Evolutionary conservation across 2,113 vertebrate genomes (phyloP), one percentile per base, ranked within the genome.

Genomic region (Daphoenositta chrysoptera): DNA sequence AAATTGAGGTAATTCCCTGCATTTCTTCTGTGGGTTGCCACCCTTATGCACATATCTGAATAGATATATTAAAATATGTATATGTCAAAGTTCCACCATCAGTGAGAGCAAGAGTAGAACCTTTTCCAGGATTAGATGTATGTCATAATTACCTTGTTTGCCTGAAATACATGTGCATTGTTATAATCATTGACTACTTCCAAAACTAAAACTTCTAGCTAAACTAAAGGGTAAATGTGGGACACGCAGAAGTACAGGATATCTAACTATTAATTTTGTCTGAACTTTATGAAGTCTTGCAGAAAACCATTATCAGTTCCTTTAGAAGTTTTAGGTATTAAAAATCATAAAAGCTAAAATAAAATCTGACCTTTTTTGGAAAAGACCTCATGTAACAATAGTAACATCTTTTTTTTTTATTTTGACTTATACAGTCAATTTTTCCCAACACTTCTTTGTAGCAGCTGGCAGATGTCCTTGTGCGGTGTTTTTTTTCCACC

Each of bases 281-380:
- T 58, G 4, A 83, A 80, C 68, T 93, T 93, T 48, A 84, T 61
- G 48, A 88, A 80, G 39, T 54, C 33, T 77, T 92, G 33, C 66
- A 69, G 23, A 85, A 85, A 86, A 57, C 18, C 7, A 30, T 83
- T 90, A 63, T 70, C 45, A 82, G 28, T 69, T 82, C 40, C 44
- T 91, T 45, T 45, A 76, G 51, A 83, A 57, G 26, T 28, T 84
- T 90, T 76, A 61, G 7, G 5, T 39, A 58, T 79, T 93, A 90
- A 35, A 15, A 69, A 35, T 18, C 39, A 66, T 85, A 80, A 83
- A 87, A 90, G 6, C 7, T 61, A 45, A 85, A 89, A 57, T 83
- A 91, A 95, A 95, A 83, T 31, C 24, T 83, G 54, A 76, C 27
- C 20, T 45, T 89, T 94, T 58, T 56, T 40, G 42, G 23, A 76